phyloP scores from a whole-genome alignment of 92 coral and sea anemone species.

The Nematostella vectensis region DNA sequence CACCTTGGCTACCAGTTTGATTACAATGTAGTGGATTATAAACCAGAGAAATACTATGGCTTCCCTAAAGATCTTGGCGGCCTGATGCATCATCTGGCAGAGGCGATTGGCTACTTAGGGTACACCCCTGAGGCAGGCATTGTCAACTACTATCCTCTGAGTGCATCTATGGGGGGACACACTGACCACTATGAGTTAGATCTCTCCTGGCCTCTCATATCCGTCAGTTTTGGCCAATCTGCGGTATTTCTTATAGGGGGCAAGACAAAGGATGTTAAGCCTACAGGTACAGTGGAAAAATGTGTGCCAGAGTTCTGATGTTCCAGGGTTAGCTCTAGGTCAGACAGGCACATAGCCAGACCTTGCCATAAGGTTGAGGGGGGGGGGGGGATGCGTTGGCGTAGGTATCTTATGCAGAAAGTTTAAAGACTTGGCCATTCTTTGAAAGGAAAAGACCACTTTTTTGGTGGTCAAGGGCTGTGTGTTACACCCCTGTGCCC shows the following conservation, averaged over 20 bases:
- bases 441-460: too few species aligned
- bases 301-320: neutral
- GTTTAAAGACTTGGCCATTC: too few species aligned
- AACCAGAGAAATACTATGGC: conserved; percentile 71
- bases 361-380: neutral
- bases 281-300: conserved; percentile 61
- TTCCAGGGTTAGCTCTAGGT: neutral
- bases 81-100: conserved; percentile 73
- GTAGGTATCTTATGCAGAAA: too few species aligned
- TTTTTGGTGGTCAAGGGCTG: too few species aligned
- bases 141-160: conserved; percentile 90
- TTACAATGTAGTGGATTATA: conserved; percentile 78
- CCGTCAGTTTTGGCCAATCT: conserved; percentile 96
- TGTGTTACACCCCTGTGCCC: too few species aligned
- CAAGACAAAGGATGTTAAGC: conserved; percentile 67
- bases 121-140: conserved; percentile 96
- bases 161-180: conserved; percentile 97
- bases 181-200: conserved; percentile 94
- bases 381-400: neutral
- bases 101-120: conserved; percentile 76
- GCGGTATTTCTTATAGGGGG: conserved; percentile 98
- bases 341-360: too few species aligned
- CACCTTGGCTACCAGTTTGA: conserved; percentile 98
- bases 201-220: conserved; percentile 88
- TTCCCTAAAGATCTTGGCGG: conserved; percentile 81